phyloP scores from a whole-genome alignment of 2,888 invertebrate genomes.

The Microplitis deprimator region DNA sequence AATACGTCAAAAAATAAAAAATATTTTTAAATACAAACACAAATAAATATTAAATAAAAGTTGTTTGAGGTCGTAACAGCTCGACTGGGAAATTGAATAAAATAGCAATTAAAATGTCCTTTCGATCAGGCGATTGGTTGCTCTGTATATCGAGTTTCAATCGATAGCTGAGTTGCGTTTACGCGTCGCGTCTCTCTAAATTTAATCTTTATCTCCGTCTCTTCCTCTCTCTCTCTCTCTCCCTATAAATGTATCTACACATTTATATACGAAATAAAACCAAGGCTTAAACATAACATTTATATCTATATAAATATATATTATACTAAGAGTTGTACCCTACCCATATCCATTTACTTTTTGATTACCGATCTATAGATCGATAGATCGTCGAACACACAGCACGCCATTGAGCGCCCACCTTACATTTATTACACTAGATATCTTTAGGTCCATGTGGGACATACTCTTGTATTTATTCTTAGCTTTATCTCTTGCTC shows the following conservation, averaged over 20 bases:
- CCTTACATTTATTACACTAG: slow-evolving; percentile 18
- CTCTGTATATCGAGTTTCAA: slow-evolving; percentile 25
- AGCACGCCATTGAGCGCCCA: slow-evolving; percentile 2
- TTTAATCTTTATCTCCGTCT: not conserved
- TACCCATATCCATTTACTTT: slow-evolving; percentile 19
- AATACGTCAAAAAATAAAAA: slow-evolving; percentile 7
- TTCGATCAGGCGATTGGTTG: slow-evolving; percentile 27
- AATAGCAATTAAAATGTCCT: slow-evolving; percentile 37
- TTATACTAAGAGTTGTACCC: not conserved
- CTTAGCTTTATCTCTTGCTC: not conserved
- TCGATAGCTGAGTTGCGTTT: slow-evolving; percentile 23
- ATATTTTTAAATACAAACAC: not conserved
- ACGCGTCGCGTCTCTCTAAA: slow-evolving; percentile 4
- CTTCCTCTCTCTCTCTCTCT: too few species aligned
- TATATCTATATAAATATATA: slow-evolving; percentile 17
- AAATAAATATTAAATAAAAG: slow-evolving; percentile 24
- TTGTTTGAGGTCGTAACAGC: slow-evolving; percentile 28
- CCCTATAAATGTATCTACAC: slow-evolving; percentile 1
- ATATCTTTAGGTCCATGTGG: slow-evolving; percentile 8
- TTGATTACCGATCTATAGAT: slow-evolving; percentile 12
- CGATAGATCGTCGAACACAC: slow-evolving; percentile 33
- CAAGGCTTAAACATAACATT: not conserved
- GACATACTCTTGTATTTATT: not conserved
- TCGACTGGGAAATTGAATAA: slow-evolving; percentile 28
- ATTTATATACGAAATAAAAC: not conserved